Evolutionary conservation across 2,888 invertebrate genomes (phyloP), one percentile per base, ranked within the genome.

Genomic region (Tuta absoluta): DNA sequence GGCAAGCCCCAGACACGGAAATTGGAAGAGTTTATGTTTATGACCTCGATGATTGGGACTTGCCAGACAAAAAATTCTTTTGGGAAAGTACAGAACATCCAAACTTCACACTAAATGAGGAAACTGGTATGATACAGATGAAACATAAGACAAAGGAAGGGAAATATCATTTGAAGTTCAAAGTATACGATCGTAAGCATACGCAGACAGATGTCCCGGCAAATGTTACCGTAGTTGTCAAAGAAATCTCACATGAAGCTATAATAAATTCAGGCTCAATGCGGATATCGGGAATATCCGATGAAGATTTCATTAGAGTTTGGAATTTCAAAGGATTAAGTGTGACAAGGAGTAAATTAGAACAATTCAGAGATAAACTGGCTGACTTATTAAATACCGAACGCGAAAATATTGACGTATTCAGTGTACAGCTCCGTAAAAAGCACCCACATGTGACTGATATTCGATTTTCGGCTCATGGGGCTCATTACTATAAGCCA

Each of bases 31-130:
- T 99, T 8, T 99, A 98, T 85, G 99, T 99, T 0, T 97, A 98
- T 80, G 99, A 99, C 89, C 92, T 97, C 70, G 99, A 99, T 85
- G 99, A 99, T 84, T 99, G 99, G 99, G 99, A 99, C 90, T 91
- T 98, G 69, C 97, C 97, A 0, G 99, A 99, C 84, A 99, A 99
- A 87, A 98, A 97, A 78, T 99, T 98, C 92, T 97, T 97, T 81
- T 98, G 98, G 97, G 97, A 97, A 80, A 94, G 94, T 57, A 92
- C 94, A 63, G 96, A 97, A 80, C 97, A 98, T 92, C 95, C 96
- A 0, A 94, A 95, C 73, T 98, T 98, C 84, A 96, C 95, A 68
- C 90, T 99, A 33, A 96, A 98, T 81, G 96, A 96, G 83, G 96
- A 97, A 80, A 96, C 97, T 0, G 99, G 99, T 19, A 97, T 98